Percentiles rank a stretch among this genome's conserved stretches.
These are phyloP conservation scores for Threskiornis aethiopicus DNA, from an alignment of 2,797 vertebrate species.

Conservation along the genomic window DNA sequence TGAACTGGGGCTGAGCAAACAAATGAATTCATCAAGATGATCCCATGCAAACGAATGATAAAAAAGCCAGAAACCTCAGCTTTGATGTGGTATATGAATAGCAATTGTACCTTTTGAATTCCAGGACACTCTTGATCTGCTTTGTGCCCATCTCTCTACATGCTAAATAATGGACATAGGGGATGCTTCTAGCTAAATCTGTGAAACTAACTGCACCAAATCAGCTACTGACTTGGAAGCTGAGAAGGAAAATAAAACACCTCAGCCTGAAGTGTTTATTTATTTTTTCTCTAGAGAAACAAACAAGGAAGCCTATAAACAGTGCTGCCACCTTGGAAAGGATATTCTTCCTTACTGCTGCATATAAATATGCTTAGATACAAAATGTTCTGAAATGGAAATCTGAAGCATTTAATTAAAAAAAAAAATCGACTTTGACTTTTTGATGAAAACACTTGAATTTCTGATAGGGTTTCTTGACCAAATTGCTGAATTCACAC, in stretches of 20 bases:
- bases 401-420: not conserved
- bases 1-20: not conserved
- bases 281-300: not conserved
- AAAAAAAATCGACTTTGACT: not conserved
- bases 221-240: not conserved
- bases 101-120: not conserved
- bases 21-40: not conserved
- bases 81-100: not conserved
- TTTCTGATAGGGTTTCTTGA: not conserved
- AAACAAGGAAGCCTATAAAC: not conserved
- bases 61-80: not conserved
- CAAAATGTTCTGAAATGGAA: not conserved
- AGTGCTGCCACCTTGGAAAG: not conserved
- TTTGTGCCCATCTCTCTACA: not conserved
- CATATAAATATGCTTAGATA: not conserved
- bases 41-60: not conserved
- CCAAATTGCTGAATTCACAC: not conserved
- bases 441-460: not conserved
- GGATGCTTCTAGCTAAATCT: not conserved
- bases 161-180: not conserved
- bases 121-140: not conserved
- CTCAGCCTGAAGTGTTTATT: not conserved
- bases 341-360: not conserved
- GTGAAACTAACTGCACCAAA: not conserved
- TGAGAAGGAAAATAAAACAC: not conserved